These are phyloP conservation scores for Molossus molossus DNA, from an alignment of 2,797 vertebrate species.

Conservation along the genomic window DNA sequence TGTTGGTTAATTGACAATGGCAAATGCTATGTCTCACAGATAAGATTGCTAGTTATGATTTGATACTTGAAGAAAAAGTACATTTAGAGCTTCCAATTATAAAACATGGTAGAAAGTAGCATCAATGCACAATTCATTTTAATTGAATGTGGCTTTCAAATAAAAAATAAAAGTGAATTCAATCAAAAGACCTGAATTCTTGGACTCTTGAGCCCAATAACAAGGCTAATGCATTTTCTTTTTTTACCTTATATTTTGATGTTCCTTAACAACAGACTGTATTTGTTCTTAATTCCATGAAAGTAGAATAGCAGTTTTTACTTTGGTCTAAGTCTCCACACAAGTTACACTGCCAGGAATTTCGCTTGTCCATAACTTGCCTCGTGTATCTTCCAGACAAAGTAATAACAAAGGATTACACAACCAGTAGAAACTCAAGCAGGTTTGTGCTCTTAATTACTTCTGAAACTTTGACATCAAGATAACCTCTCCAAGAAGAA, in stretches of 20 bases:
- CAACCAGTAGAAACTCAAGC: not conserved
- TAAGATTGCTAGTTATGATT: conserved; percentile 65
- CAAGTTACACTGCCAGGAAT: conserved; percentile 33
- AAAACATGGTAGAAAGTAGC: not conserved
- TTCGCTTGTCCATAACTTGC: not conserved
- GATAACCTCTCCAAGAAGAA: conserved; percentile 59
- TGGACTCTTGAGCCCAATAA: not conserved
- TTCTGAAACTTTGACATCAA: conserved; percentile 51
- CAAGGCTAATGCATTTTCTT: not conserved
- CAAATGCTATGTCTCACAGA: conserved; percentile 57
- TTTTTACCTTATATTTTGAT: not conserved
- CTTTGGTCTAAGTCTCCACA: conserved; percentile 17
- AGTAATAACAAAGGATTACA: not conserved
- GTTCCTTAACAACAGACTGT: not conserved
- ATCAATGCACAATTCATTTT: conserved; percentile 52
- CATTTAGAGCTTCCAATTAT: conserved; percentile 44
- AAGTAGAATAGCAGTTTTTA: not conserved
- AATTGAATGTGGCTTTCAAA: conserved; percentile 63
- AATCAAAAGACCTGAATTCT: conserved; percentile 26
- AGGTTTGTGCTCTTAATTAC: conserved; percentile 51
- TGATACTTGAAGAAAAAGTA: conserved; percentile 60
- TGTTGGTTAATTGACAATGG: conserved; percentile 62
- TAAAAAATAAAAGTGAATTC: conserved; percentile 68
- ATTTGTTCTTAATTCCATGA: not conserved
- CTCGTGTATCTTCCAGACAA: conserved; percentile 66